Base-by-base conservation (phyloP, 2,888 invertebrate genomes). In the Euclidia mi region DNA sequence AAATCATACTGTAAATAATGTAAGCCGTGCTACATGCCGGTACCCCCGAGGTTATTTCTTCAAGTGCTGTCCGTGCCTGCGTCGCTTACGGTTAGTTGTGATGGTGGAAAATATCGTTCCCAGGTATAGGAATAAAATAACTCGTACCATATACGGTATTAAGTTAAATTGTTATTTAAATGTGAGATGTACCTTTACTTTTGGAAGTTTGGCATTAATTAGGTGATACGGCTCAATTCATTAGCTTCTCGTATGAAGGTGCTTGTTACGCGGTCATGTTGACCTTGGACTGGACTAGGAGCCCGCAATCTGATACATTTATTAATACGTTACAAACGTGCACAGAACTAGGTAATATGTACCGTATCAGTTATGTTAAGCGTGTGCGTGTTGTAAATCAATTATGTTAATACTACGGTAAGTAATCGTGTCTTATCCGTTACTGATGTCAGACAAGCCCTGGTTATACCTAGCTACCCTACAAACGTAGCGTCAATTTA, bases 171-270 rank as follows among this genome's bases (percentile, higher is more conserved):
- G 20, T 53, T n/a, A n/a, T n/a, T n/a, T n/a, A n/a, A 25, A 25
- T 45, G 38, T 51, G 38, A 10, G 45, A 25, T 50, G 38, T 42
- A 55, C 43, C 53, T 38, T 20, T 46, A 37, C 45, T 53, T 70
- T 65, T 37, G 18, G 11, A 48, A 48, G 51, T 74, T 65, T 52
- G 41, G 44, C 61, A 74, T 65, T 74, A 70, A 74, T 70, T 59
- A 65, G 41, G n/a, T 29, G 38, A 46, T 20, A 60, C 73, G 56
- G 58, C 34, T 59, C 51, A 40, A 61, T 59, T 70, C 53, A 61
- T 55, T 56, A 58, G 15, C 37, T 51, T 25, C 12, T 25, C 35
- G 50, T 56, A 45, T 40, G 45, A 38, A 47, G 11, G 37, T 55
- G 49, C 18, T 4, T 34, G 9, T 2, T 14, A 44, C 38, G 18